phyloP scores from a whole-genome alignment of 1,140 invertebrate species.

The Oedothorax gibbosus region DNA sequence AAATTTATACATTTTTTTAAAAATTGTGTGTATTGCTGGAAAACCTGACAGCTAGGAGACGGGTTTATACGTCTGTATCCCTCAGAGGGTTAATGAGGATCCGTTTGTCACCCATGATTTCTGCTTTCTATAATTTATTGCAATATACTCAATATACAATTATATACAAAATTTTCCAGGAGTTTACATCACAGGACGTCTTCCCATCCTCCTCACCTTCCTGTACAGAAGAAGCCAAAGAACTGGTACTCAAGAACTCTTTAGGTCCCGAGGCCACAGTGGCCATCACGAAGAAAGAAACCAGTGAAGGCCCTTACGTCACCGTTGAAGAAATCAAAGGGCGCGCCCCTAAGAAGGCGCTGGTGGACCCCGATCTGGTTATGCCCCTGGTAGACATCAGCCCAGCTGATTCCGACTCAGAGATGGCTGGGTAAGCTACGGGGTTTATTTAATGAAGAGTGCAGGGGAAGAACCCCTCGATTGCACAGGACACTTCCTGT shows the following conservation, averaged over 20 bases:
- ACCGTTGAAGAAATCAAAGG: conserved; percentile 45
- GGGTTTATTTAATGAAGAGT: not conserved
- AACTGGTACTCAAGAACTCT: conserved; percentile 70
- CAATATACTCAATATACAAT: too few relatives aligned
- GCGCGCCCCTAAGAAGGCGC: conserved; percentile 35
- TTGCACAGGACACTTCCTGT: too few relatives aligned
- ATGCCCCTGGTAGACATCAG: conserved; percentile 69
- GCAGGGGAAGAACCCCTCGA: too few relatives aligned
- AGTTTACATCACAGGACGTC: conserved; percentile 12
- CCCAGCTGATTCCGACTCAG: conserved; percentile 69
- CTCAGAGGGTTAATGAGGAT: too few relatives aligned
- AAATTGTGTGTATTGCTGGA: too few relatives aligned
- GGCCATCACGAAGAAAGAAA: conserved; percentile 70
- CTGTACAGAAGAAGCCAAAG: conserved; percentile 24
- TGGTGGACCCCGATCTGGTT: conserved; percentile 60
- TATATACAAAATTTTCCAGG: conserved; percentile 21
- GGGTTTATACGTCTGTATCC: too few relatives aligned
- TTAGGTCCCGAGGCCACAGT: conserved; percentile 74
- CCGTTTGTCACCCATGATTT: too few relatives aligned
- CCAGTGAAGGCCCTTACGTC: conserved; percentile 9
- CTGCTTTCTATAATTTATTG: too few relatives aligned
- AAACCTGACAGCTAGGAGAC: too few relatives aligned
- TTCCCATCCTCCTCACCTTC: not conserved
- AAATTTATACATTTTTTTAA: too few relatives aligned
- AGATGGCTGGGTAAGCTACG: conserved; percentile 64